These are phyloP conservation scores for Madoqua kirkii DNA, from an alignment of 2,113 vertebrate species.

Conservation along the genomic window DNA sequence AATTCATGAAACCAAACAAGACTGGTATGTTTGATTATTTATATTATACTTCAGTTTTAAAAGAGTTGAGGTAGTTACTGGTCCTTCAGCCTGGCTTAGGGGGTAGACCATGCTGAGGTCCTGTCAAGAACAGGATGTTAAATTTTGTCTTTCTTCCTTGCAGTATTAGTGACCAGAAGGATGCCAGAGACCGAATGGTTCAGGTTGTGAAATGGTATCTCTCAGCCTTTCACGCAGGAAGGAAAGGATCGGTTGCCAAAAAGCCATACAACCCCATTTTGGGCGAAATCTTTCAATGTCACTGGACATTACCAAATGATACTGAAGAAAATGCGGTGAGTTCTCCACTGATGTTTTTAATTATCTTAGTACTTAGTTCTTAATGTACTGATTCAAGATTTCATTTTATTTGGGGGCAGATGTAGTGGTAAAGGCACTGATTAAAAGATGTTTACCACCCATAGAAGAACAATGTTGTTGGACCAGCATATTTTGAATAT, in stretches of 20 bases:
- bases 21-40: background rate
- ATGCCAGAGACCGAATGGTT: conserved; percentile 94
- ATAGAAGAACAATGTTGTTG: background rate
- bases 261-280: conserved; percentile 99
- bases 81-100: background rate
- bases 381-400: background rate
- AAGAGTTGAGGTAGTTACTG: background rate
- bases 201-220: conserved; percentile 98
- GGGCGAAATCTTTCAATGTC: conserved; percentile 97
- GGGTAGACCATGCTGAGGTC: background rate
- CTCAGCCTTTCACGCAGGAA: conserved; percentile 98
- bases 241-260: conserved; percentile 98
- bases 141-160: conserved; percentile 29
- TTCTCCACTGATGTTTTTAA: conserved; percentile 16
- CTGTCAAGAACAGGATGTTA: background rate
- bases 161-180: conserved; percentile 95
- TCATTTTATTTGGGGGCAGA: background rate
- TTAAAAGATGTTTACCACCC: background rate
- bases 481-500: background rate
- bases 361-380: background rate
- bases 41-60: background rate
- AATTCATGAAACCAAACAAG: background rate
- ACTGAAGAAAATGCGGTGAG: conserved; percentile 87
- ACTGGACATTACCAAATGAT: conserved; percentile 92
- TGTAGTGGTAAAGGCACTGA: background rate